phyloP scores from a whole-genome alignment of 2,113 vertebrate genomes.

The Arothron firmamentum region DNA sequence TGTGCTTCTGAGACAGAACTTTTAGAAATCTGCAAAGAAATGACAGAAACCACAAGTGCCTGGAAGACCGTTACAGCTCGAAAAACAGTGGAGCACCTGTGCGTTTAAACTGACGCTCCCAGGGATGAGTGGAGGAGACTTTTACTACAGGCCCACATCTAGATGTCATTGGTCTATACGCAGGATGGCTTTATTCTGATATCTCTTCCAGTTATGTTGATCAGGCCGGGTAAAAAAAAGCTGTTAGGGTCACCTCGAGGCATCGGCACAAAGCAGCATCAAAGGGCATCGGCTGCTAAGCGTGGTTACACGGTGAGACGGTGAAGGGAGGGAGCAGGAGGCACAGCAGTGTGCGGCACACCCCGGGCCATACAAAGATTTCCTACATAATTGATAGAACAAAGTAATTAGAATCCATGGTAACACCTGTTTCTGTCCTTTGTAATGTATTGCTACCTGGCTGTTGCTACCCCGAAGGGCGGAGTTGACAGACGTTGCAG shows the following conservation, averaged over 20 bases:
- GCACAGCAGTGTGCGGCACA: conserved; percentile 53
- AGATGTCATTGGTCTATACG: conserved; percentile 45
- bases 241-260: conserved; percentile 47
- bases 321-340: conserved; percentile 43
- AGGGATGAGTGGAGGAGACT: conserved; percentile 44
- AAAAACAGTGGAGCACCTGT: conserved; percentile 76
- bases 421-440: conserved; percentile 75
- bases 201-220: conserved; percentile 26
- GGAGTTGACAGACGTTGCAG: conserved; percentile 62
- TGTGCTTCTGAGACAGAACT: conserved; percentile 52
- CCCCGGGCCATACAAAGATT: conserved; percentile 64
- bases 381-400: conserved; percentile 75
- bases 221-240: conserved; percentile 44
- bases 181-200: conserved; percentile 12
- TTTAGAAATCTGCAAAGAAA: conserved; percentile 67
- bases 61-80: conserved; percentile 70
- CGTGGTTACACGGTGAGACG: conserved; percentile 44
- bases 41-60: conserved; percentile 72
- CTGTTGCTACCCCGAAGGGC: conserved; percentile 55
- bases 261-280: conserved; percentile 29
- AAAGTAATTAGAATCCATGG: conserved; percentile 72
- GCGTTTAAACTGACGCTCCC: conserved; percentile 56
- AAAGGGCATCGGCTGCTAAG: conserved; percentile 33
- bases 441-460: conserved; percentile 66
- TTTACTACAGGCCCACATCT: conserved; percentile 39